Evolutionary conservation across 2,113 vertebrate species (phyloP).

Genomic region (Catharus bicknelli): DNA sequence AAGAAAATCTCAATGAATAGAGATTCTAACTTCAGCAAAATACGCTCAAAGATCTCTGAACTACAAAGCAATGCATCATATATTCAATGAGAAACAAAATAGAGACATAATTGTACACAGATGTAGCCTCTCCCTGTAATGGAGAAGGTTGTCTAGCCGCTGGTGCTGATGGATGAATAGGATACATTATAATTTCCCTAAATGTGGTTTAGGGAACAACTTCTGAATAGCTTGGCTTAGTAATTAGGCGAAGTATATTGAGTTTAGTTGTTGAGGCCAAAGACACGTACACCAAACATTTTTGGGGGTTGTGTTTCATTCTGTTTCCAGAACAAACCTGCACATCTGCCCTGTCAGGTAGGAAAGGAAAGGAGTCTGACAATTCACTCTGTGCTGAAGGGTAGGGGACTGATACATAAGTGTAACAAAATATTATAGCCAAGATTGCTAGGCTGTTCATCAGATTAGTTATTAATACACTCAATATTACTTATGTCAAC

Average conservation of each 20-base stretch:
- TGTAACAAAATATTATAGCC: not conserved
- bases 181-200: not conserved
- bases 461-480: not conserved
- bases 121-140: not conserved
- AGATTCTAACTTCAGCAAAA: not conserved
- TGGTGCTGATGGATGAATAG: not conserved
- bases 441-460: not conserved
- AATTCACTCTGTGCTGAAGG: accelerated
- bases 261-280: not conserved
- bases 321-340: not conserved
- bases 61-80: not conserved
- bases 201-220: not conserved
- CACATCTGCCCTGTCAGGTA: not conserved
- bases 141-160: not conserved
- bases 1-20: not conserved
- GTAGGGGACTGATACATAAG: accelerated
- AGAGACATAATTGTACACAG: not conserved
- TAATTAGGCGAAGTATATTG: not conserved
- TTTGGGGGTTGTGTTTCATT: not conserved
- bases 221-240: not conserved
- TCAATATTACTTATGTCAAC: not conserved
- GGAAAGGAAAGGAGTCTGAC: not conserved
- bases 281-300: not conserved
- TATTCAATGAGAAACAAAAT: not conserved
- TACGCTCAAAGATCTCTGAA: not conserved